Percentiles rank a stretch among this genome's conserved stretches.
Conservation (phyloP, 2,113 vertebrate species). For the Anguilla japonica region DNA sequence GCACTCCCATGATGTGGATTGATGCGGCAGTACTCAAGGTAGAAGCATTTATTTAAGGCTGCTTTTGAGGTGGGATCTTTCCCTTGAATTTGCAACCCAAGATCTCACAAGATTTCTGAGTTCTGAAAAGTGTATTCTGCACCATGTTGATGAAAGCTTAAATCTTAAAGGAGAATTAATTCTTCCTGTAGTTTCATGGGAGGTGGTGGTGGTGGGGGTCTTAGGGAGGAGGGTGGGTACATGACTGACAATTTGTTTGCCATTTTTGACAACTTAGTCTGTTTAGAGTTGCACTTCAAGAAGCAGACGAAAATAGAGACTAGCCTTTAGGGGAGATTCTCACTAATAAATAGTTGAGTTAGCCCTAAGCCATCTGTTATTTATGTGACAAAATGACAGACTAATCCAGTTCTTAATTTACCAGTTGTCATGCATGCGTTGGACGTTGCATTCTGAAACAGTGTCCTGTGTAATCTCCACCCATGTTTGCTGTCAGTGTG, state of each 20-base stretch:
- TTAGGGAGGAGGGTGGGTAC: no score
- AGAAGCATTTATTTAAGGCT: background rate
- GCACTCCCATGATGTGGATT: background rate
- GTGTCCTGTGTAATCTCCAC: background rate
- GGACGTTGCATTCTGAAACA: background rate
- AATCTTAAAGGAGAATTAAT: background rate
- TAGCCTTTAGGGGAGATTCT: slow-evolving; percentile 78
- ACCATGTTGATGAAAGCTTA: background rate
- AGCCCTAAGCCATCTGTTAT: slow-evolving; percentile 81
- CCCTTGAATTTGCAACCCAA: background rate
- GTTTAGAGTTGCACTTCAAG: slow-evolving; percentile 76
- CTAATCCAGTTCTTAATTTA: slow-evolving; percentile 79
- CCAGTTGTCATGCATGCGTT: slow-evolving; percentile 41
- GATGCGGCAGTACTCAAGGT: background rate
- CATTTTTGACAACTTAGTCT: slow-evolving; percentile 23
- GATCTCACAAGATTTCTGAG: background rate
- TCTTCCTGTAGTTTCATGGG: no score
- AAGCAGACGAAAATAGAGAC: slow-evolving; percentile 77
- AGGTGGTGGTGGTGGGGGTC: no score
- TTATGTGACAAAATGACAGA: slow-evolving; percentile 84
- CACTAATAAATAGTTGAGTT: slow-evolving; percentile 85
- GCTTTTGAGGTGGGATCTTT: background rate
- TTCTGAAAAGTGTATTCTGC: background rate
- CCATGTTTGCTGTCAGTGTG: background rate
- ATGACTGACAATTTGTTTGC: background rate